Base-by-base conservation (phyloP, 2,797 vertebrate species). In the Fratercula arctica region DNA sequence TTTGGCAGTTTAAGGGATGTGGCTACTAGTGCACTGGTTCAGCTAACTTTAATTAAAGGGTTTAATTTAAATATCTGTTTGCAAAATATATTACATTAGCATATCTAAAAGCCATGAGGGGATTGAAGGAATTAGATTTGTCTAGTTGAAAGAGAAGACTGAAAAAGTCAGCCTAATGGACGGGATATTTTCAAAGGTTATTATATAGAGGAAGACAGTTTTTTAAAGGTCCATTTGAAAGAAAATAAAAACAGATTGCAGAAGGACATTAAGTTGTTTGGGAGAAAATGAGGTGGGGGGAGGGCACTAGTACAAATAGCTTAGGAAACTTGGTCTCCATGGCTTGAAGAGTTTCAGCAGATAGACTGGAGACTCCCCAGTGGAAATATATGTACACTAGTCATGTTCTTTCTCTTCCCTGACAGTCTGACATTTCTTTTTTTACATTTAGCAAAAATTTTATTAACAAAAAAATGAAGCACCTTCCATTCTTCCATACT, bases 11-110 rank as follows among this genome's bases (percentile, higher is more conserved):
- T 66, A 82, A 76, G 45, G 29, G n/a, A 84, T 43, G 35, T 56
- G 45, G 69, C 45, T 11, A 2, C 57, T 68, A 78, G 35, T 56
- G 57, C 85, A 76, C 39, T 66, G 45, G 41, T 81, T 91, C 89
- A 82, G 77, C 87, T 89, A 72, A 87, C 53, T 87, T 64, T 54
- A 88, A 78, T 91, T 80, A 86, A 79, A 85, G 88, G 39, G 50
- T 72, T 93, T 94, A 82, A 93, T 93, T 94, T 80, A 79, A 94
- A 73, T 45, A 88, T 57, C 50, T 84, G 69, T 89, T 86, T 80
- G 76, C 54, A 88, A 95, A 88, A 69, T 54, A 66, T 92, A 80
- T 80, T 90, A 84, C 15, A 35, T 86, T 89, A 89, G 73, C 69
- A 84, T 86, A 69, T 83, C 63, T 88, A 85, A 94, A 93, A 93